Conservation (phyloP, 2,113 vertebrate genomes). For the Psophia crepitans region DNA sequence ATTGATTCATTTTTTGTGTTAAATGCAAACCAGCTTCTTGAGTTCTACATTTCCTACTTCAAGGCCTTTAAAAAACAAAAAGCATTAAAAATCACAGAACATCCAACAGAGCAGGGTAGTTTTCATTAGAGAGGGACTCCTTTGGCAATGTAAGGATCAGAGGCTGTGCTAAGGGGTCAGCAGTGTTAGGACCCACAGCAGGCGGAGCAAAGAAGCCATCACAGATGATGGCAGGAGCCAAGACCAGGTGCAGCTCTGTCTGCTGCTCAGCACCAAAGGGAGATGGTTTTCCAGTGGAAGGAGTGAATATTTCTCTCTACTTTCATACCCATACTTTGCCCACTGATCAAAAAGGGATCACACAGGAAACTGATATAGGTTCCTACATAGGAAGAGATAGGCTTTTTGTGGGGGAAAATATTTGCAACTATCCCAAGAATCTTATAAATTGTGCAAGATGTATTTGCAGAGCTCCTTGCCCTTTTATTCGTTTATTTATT, state of each 20-base stretch:
- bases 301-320: background rate
- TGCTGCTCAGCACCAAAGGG: background rate
- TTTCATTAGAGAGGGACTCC: background rate
- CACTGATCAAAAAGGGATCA: background rate
- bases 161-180: background rate
- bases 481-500: background rate
- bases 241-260: background rate
- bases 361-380: too few relatives aligned
- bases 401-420: fast-evolving
- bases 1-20: fast-evolving
- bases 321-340: background rate
- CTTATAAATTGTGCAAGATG: background rate
- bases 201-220: background rate
- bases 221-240: background rate
- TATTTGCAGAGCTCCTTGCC: background rate
- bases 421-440: background rate
- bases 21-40: background rate
- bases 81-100: background rate
- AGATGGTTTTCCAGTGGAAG: background rate
- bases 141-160: fast-evolving
- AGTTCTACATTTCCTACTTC: background rate
- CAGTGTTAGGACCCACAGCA: background rate
- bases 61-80: background rate
- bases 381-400: background rate
- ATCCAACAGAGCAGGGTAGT: background rate